Conservation (phyloP, 2,797 vertebrate species). For the Onychomys torridus region DNA sequence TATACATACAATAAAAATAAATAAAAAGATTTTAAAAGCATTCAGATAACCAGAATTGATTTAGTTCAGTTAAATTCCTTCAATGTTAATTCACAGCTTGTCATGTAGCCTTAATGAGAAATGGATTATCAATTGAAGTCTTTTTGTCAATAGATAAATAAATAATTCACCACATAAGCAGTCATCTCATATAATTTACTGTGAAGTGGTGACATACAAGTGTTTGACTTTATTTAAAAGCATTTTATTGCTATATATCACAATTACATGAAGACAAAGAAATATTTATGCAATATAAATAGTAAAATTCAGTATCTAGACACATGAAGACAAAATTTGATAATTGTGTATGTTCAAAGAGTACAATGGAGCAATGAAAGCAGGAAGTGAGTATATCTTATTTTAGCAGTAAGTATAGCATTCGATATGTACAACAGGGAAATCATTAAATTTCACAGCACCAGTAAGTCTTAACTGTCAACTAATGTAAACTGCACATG, state of each 20-base stretch:
- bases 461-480: conserved; percentile 21
- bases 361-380: background rate
- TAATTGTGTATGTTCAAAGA: background rate
- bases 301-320: conserved; percentile 1
- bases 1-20: no score
- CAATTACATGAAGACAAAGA: background rate
- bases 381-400: background rate
- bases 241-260: background rate
- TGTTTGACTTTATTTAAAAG: background rate
- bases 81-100: background rate
- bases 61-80: background rate
- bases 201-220: background rate
- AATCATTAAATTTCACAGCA: background rate
- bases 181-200: background rate
- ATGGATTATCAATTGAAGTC: conserved; percentile 7
- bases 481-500: background rate
- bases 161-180: background rate
- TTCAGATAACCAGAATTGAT: background rate
- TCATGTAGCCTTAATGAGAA: conserved; percentile 41
- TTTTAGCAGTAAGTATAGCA: background rate
- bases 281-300: conserved; percentile 11
- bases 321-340: background rate
- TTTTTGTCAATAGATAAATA: background rate
- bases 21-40: background rate
- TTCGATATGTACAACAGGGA: background rate